Evolutionary conservation across 2,888 invertebrate species (phyloP).

Genomic region (Chaitophorus viminalis): DNA sequence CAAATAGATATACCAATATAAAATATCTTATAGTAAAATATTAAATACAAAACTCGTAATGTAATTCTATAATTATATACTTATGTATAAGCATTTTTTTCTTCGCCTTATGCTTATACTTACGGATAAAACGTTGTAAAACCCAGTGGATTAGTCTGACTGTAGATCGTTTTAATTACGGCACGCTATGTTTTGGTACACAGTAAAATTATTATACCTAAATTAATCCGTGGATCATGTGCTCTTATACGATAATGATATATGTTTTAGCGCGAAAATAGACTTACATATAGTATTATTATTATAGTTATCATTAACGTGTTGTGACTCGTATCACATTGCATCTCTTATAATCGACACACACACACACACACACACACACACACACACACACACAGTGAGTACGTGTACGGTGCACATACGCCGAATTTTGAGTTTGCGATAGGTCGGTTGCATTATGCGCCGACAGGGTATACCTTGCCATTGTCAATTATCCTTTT

Average conservation of each 20-base stretch:
- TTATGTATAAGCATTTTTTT: too few species aligned
- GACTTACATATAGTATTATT: neutral
- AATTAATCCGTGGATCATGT: neutral
- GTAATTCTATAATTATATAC: too few species aligned
- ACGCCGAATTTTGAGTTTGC: neutral
- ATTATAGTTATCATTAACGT: neutral
- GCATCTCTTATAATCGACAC: neutral
- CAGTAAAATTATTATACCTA: too few species aligned
- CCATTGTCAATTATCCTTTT: conserved; percentile 48
- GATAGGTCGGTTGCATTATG: neutral
- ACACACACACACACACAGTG: neutral
- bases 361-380: neutral
- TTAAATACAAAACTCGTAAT: too few species aligned
- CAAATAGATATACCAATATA: too few species aligned
- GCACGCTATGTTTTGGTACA: too few species aligned
- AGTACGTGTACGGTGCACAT: neutral
- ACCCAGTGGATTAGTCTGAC: too few species aligned
- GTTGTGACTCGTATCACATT: neutral
- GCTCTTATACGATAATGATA: too few species aligned
- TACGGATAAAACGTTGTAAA: too few species aligned
- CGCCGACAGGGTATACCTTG: conserved; percentile 17
- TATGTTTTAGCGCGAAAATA: neutral
- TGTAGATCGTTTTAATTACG: too few species aligned
- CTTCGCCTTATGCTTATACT: too few species aligned
- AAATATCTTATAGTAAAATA: too few species aligned